Evolutionary conservation across 2,797 vertebrate species (phyloP).

Genomic region (Huso huso): DNA sequence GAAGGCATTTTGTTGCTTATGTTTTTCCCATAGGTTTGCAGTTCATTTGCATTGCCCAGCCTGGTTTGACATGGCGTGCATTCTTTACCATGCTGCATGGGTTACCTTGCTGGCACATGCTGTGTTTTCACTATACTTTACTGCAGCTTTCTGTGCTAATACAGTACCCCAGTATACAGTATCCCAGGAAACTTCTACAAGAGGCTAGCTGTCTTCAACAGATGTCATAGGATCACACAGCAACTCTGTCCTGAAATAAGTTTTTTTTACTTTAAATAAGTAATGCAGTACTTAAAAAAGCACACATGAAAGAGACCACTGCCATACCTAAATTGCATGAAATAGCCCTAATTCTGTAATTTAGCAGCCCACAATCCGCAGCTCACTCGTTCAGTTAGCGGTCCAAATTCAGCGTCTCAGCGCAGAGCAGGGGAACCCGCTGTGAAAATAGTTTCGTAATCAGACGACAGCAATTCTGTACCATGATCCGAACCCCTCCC

Average conservation of each 20-base stretch:
- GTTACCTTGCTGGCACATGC: too few relatives aligned
- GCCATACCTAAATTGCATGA: constrained; percentile 86
- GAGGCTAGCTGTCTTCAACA: too few relatives aligned
- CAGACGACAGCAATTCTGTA: constrained; percentile 89
- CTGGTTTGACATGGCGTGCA: too few relatives aligned
- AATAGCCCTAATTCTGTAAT: constrained; percentile 99
- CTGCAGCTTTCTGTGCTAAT: too few relatives aligned
- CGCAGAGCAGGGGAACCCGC: constrained; percentile 87
- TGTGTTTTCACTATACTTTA: too few relatives aligned
- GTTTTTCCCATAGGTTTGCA: too few relatives aligned
- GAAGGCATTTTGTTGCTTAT: too few relatives aligned
- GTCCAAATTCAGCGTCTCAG: constrained; percentile 96
- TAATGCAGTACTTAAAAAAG: neutral
- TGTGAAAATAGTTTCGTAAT: constrained; percentile 99
- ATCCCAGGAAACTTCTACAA: too few relatives aligned
- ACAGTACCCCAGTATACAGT: too few relatives aligned
- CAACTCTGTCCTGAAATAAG: constrained; percentile 49
- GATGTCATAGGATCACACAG: constrained; percentile 47
- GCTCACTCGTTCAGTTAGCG: constrained; percentile 80
- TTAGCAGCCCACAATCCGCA: constrained; percentile 74
- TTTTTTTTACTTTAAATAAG: constrained; percentile 2
- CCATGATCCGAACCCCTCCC: constrained; percentile 85
- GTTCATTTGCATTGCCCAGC: too few relatives aligned
- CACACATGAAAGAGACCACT: constrained; percentile 26
- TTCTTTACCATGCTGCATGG: too few relatives aligned